A percentile compares a stretch with the other conserved stretches of the same genome.
Conservation (phyloP, 2,888 invertebrate species). For the Furcula furcula region DNA sequence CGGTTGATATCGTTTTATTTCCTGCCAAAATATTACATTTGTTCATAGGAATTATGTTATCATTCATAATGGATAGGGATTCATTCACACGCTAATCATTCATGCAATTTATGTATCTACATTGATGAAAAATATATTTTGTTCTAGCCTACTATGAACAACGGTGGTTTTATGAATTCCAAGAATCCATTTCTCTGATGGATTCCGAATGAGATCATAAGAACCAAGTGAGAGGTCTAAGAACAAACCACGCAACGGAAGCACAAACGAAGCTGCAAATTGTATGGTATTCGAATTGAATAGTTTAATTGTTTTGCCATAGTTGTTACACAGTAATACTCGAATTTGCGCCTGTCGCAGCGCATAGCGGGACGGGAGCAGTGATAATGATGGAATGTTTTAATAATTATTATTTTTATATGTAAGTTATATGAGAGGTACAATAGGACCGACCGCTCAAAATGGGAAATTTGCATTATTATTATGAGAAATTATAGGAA, state of each 20-base stretch:
- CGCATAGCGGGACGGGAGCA: too few species aligned
- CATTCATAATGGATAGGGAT: too few species aligned
- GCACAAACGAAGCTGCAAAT: slow-evolving; percentile 76
- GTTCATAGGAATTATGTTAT: neutral
- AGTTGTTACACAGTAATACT: slow-evolving; percentile 35
- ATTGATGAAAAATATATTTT: slow-evolving; percentile 9
- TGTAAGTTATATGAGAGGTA: too few species aligned
- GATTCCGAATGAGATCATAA: slow-evolving; percentile 25
- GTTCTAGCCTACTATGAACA: slow-evolving; percentile 60
- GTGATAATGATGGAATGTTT: too few species aligned
- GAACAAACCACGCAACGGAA: slow-evolving; percentile 64
- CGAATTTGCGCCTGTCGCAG: slow-evolving; percentile 13
- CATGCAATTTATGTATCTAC: too few species aligned
- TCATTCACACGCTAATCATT: too few species aligned
- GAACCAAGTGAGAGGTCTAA: slow-evolving; percentile 52
- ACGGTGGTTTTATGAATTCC: slow-evolving; percentile 63
- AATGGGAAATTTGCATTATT: too few species aligned
- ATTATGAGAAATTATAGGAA: too few species aligned
- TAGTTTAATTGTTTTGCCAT: slow-evolving; percentile 54
- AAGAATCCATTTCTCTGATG: slow-evolving; percentile 76
- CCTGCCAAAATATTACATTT: neutral
- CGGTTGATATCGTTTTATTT: neutral
- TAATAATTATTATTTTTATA: too few species aligned
- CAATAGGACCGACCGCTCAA: too few species aligned
- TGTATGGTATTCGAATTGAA: slow-evolving; percentile 48